These are phyloP conservation scores for Polyodon spathula DNA, from an alignment of 2,113 vertebrate species.

Conservation along the genomic window DNA sequence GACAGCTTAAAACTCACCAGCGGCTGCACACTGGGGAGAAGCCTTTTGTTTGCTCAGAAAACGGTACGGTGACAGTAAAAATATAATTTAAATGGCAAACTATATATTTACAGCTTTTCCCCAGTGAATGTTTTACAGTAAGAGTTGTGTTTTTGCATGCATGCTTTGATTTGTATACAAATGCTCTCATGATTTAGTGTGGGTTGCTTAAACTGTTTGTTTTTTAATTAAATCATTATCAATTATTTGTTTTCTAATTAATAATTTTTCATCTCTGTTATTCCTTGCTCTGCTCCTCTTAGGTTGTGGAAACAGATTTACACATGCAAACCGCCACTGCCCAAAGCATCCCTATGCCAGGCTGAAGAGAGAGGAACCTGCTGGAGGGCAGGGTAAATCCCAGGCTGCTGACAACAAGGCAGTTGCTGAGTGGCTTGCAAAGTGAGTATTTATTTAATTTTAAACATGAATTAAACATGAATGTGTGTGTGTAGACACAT, in stretches of 20 bases:
- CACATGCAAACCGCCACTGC: slow-evolving; percentile 93
- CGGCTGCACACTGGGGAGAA: slow-evolving; percentile 96
- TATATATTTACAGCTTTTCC: no score
- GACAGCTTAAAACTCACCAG: slow-evolving; percentile 96
- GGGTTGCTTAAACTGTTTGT: no score
- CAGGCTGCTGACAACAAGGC: slow-evolving; percentile 86
- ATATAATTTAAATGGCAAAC: no score
- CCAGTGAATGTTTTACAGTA: no score
- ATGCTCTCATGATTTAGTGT: no score
- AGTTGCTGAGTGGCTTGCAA: slow-evolving; percentile 89
- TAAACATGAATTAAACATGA: neutral
- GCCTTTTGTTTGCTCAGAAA: slow-evolving; percentile 94
- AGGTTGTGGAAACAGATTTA: slow-evolving; percentile 93
- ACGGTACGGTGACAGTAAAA: slow-evolving; percentile 68
- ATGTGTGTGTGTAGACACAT: neutral
- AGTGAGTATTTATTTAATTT: slow-evolving; percentile 61
- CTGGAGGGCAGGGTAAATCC: slow-evolving; percentile 59
- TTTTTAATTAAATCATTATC: no score
- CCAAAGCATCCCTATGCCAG: slow-evolving; percentile 88
- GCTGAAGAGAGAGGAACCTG: slow-evolving; percentile 84
- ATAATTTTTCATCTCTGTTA: no score
- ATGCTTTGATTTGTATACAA: no score
- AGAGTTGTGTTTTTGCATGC: no score
- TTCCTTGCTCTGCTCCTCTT: slow-evolving; percentile 3
- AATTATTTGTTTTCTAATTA: slow-evolving; percentile 16